Base-by-base conservation (phyloP, 2,888 invertebrate genomes). In the Synergus itoensis region DNA sequence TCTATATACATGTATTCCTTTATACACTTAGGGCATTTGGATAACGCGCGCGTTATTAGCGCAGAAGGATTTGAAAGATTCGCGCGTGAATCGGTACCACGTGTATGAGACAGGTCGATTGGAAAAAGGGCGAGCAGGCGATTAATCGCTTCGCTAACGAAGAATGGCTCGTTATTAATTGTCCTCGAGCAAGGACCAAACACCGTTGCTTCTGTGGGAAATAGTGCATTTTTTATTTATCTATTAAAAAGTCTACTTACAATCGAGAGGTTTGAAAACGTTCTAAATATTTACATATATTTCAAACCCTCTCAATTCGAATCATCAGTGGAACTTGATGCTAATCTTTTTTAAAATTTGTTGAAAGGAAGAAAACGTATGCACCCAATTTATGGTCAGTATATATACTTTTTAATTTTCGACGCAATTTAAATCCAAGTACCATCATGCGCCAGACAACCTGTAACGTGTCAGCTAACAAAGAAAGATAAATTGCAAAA, bases 21-120 rank as follows among this genome's bases (percentile, higher is more conserved):
- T 86, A 87, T 84, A 82, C 85, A 86, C 80, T 81, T 67, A 77
- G 78, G 79, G 73, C 81, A 82, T 83, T 85, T 82, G 80, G 83
- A 86, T 87, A 89, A 87, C 86, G 86, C 84, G 81, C 84, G 85
- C 84, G 83, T 86, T 84, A 83, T 84, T 82, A 79, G 81, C 80
- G 79, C 81, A 83, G 69, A 82, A 83, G 84, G 82, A 85, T 81
- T 82, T 81, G 77, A 77, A 84, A 81, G 82, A 81, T 82, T 84
- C 83, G 81, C 82, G 81, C 84, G 84, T 83, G 84, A 80, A 81
- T 85, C 83, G 83, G 80, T 83, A 79, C 82, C 82, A 77, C 81
- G 79, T 82, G 82, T 80, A 82, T 83, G 79, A 75, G 84, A 80
- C 85, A 84, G 84, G 81, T 86, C 87, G 84, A 79, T 80, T 80